Conservation (phyloP, 1,140 invertebrate genomes). For the Delia radicum region DNA sequence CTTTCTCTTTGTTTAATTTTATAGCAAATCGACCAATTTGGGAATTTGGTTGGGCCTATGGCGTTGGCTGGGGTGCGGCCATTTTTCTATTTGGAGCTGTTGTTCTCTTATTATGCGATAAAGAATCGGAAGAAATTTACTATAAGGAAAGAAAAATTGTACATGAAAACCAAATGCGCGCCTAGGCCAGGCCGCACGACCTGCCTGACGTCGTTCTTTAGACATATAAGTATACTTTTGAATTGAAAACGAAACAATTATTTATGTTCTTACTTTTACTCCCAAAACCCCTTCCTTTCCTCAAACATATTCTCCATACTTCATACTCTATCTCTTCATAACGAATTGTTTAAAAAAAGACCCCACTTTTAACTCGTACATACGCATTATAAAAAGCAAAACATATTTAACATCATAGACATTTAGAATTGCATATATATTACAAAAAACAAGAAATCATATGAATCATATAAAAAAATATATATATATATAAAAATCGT, state of each 20-base stretch:
- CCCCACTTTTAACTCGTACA: neutral
- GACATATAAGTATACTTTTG: slow-evolving; percentile 47
- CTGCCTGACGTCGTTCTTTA: slow-evolving; percentile 77
- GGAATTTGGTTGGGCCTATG: slow-evolving; percentile 98
- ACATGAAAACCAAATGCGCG: slow-evolving; percentile 67
- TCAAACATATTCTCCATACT: neutral
- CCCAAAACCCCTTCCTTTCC: neutral
- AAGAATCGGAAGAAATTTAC: slow-evolving; percentile 97
- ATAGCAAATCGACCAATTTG: slow-evolving; percentile 82
- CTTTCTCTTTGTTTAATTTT: slow-evolving; percentile 3
- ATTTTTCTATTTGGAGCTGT: slow-evolving; percentile 95
- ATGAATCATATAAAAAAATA: too few relatives aligned
- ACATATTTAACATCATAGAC: slow-evolving; percentile 18
- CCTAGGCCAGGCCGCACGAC: slow-evolving; percentile 73
- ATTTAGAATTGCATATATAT: slow-evolving; percentile 23
- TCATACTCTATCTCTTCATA: neutral
- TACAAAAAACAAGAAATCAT: neutral
- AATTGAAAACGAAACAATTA: slow-evolving; percentile 24
- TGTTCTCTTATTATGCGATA: slow-evolving; percentile 91
- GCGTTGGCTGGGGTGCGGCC: slow-evolving; percentile 94
- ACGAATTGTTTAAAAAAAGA: neutral
- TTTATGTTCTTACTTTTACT: neutral
- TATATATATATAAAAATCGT: slow-evolving; percentile 1
- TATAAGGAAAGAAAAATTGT: slow-evolving; percentile 93
- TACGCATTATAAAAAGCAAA: neutral